phyloP scores from a whole-genome alignment of 2,888 invertebrate genomes.

The Antheraea assamensis region DNA sequence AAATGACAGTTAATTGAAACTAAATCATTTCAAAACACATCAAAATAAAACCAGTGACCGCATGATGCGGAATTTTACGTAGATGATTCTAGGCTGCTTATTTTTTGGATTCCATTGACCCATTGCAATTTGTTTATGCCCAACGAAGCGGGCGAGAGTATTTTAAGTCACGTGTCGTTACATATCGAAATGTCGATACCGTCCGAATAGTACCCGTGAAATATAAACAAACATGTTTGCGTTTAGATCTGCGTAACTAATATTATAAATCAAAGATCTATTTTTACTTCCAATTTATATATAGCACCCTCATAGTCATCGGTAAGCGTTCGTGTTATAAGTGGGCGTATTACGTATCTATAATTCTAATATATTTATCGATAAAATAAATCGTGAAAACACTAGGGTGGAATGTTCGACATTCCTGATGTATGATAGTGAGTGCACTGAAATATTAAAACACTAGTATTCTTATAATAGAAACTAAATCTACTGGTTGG shows the following conservation, averaged over 20 bases:
- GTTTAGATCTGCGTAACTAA: conserved; percentile 7
- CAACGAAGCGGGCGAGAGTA: too few species aligned
- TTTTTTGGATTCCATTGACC: too few species aligned
- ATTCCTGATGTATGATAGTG: background rate
- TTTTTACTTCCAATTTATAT: conserved; percentile 6
- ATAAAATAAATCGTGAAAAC: background rate
- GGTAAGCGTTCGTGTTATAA: background rate
- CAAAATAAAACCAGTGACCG: too few species aligned
- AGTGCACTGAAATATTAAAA: conserved; percentile 1
- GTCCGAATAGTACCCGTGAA: background rate
- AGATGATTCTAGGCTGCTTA: too few species aligned
- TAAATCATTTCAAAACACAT: too few species aligned
- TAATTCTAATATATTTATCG: background rate
- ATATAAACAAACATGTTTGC: conserved; percentile 5
- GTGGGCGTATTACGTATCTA: conserved; percentile 3
- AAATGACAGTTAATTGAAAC: too few species aligned
- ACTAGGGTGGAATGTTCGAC: conserved; percentile 1
- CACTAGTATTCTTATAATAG: conserved; percentile 8
- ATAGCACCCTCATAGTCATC: conserved; percentile 1
- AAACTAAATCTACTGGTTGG: background rate
- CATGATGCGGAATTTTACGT: too few species aligned
- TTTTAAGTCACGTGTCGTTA: background rate
- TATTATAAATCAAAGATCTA: conserved; percentile 11
- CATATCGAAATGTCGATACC: background rate
- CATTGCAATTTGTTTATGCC: too few species aligned